A percentile compares a stretch with the other conserved stretches of the same genome.
These are phyloP conservation scores for Rotaria macrura DNA, from an alignment of 2,888 invertebrate genomes.

Conservation along the genomic window DNA sequence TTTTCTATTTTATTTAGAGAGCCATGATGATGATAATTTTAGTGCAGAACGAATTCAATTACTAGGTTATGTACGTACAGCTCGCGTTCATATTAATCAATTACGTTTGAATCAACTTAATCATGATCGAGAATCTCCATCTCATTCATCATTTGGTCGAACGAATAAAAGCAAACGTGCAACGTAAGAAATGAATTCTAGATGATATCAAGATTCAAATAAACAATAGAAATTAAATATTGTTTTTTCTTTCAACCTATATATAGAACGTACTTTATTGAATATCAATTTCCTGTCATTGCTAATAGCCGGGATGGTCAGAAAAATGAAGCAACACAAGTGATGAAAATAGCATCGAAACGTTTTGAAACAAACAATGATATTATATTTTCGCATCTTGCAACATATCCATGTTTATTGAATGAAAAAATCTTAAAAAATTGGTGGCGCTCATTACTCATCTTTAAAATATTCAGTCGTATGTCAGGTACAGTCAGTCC, in stretches of 20 bases:
- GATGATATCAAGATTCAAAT: neutral
- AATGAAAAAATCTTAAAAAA: conserved; percentile 46
- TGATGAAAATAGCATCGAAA: conserved; percentile 47
- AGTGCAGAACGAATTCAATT: conserved; percentile 45
- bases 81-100: conserved; percentile 42
- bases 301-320: conserved; percentile 43
- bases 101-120: conserved; percentile 37
- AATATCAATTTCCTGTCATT: conserved; percentile 49
- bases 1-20: neutral
- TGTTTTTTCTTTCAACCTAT: too few relatives aligned
- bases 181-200: neutral
- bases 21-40: conserved; percentile 38
- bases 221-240: too few relatives aligned
- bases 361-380: neutral
- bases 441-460: conserved; percentile 48
- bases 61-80: conserved; percentile 44
- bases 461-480: conserved; percentile 45
- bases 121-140: neutral
- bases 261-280: conserved; percentile 40
- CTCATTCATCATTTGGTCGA: conserved; percentile 18
- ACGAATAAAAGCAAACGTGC: neutral
- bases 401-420: conserved; percentile 48
- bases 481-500: conserved; percentile 24
- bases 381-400: conserved; percentile 42
- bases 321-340: conserved; percentile 48